These are phyloP conservation scores for Graptemys geographica DNA, from an alignment of 2,797 vertebrate species.

Conservation along the genomic window DNA sequence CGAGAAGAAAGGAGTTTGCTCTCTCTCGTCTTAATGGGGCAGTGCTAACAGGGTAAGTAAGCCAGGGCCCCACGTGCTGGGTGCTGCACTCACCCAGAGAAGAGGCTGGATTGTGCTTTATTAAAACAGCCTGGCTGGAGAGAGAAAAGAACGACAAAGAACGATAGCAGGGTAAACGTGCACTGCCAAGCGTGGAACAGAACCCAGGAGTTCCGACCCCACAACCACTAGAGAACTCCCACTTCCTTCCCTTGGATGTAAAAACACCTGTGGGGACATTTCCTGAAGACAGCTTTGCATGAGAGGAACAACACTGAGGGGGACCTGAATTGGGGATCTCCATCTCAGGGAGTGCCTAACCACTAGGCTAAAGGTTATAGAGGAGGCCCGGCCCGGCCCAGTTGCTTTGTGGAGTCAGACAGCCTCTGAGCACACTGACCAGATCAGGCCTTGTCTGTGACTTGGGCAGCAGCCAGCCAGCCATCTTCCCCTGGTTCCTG, in stretches of 20 bases:
- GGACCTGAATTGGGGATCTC: not conserved
- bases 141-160: not conserved
- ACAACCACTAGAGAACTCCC: not conserved
- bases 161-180: not conserved
- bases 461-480: not conserved
- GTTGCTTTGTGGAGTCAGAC: not conserved
- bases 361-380: not conserved
- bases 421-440: not conserved
- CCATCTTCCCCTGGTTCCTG: not conserved
- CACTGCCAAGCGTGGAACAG: not conserved
- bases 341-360: not conserved
- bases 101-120: rapidly evolving
- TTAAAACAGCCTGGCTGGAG: not conserved
- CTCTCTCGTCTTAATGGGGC: rapidly evolving
- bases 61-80: rapidly evolving
- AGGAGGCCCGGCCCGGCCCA: not conserved
- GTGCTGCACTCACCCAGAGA: rapidly evolving
- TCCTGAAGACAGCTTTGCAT: not conserved
- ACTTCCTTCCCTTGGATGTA: not conserved
- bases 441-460: not conserved
- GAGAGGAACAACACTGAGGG: not conserved
- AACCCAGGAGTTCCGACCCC: not conserved
- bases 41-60: no score
- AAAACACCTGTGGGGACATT: rapidly evolving
- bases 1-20: rapidly evolving